Evolutionary conservation across 2,797 vertebrate species (phyloP), one percentile per base, ranked within the genome.

Genomic region (Acipenser ruthenus): DNA sequence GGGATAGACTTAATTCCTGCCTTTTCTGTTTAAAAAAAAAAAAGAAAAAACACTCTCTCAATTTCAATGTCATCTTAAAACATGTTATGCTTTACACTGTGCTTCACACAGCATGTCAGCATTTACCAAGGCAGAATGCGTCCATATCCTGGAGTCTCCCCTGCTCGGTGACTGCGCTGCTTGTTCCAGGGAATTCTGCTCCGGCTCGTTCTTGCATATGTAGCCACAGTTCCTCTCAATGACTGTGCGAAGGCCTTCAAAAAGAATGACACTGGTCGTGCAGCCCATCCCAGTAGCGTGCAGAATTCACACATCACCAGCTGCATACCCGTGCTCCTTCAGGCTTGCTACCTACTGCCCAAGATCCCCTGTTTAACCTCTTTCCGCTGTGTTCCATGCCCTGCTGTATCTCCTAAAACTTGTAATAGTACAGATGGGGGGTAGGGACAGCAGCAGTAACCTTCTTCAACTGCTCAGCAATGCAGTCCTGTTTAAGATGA

Each of bases 191-290:
- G 82, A 86, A 73, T 88, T 87, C 72, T 84, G 86, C 79, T 94
- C 93, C 69, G 84, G 81, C 74, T 86, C 86, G 72, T 90, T 90
- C 76, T 96, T 94, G 77, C 93, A 95, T 83, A 93, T 84, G 79
- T 92, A 95, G 79, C 89, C 89, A 86, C 94, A 97, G 87, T 94
- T 97, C 79, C 94, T 93, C 80, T 92, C 89, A 65, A 96, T 86
- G 78, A 94, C 89, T 58, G 88, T 92, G 69, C 92, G 88, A 77
- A 97, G 90, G 73, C 93, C 91, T 87, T 95, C 90, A 83, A 95
- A 84, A 67, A 97, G 84, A 83, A 97, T 81, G 78, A 94, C 88
- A 65, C 95, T 98, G 70, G 93, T 90, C 74, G 92, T 91, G 88
- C 95, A 98, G 80, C 95, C 95, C 96, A 99, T 99, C 74, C 80